phyloP scores from a whole-genome alignment of 1,140 invertebrate species.

The Idris sp. region DNA sequence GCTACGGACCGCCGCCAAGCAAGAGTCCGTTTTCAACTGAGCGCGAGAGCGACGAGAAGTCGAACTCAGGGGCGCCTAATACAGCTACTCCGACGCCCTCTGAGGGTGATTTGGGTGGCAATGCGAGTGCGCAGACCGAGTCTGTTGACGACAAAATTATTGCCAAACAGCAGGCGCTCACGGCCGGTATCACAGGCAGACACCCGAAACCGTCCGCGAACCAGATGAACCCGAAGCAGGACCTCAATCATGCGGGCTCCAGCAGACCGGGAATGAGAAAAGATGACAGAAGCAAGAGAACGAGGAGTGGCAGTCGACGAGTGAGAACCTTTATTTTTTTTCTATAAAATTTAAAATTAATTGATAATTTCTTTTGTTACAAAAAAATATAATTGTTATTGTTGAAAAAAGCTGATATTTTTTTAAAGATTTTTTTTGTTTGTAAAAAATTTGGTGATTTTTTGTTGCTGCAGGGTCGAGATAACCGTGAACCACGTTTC shows the following conservation, averaged over 20 bases:
- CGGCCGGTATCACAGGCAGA: slow-evolving; percentile 81
- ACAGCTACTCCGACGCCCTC: slow-evolving; percentile 58
- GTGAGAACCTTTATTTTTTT: slow-evolving; percentile 53
- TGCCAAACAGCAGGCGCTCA: slow-evolving; percentile 83
- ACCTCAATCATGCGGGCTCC: slow-evolving; percentile 10
- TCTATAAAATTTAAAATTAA: background rate
- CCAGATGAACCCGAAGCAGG: too few species aligned
- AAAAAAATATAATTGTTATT: too few species aligned
- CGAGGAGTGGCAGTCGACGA: slow-evolving; percentile 72
- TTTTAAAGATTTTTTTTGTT: too few species aligned
- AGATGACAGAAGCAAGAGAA: slow-evolving; percentile 72
- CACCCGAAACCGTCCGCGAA: slow-evolving; percentile 73
- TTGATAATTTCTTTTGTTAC: too few species aligned
- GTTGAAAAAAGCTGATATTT: too few species aligned
- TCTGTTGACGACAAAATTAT: slow-evolving; percentile 83
- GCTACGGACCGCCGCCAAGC: slow-evolving; percentile 86
- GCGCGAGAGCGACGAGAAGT: slow-evolving; percentile 68
- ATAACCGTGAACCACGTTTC: slow-evolving; percentile 69
- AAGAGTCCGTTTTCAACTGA: slow-evolving; percentile 84
- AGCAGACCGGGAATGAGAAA: slow-evolving; percentile 68
- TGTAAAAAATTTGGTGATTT: background rate
- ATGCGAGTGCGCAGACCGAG: slow-evolving; percentile 73
- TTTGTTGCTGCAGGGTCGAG: slow-evolving; percentile 62
- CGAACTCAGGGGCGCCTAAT: slow-evolving; percentile 70
- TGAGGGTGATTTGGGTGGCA: slow-evolving; percentile 75